phyloP scores from a whole-genome alignment of 1,140 invertebrate genomes.

The Drosophila quadrilineata region DNA sequence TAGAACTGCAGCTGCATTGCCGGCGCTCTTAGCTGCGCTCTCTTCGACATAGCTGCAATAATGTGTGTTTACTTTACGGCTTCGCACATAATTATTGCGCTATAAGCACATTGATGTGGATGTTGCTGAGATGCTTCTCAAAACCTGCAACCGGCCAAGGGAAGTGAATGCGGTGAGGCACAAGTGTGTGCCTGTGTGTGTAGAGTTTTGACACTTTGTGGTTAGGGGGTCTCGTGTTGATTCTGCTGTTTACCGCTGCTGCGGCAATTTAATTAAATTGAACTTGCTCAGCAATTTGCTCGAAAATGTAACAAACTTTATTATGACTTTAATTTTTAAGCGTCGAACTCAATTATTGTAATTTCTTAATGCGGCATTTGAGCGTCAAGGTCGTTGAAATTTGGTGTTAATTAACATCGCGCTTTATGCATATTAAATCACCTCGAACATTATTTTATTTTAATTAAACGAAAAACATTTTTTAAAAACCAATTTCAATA shows the following conservation, averaged over 20 bases:
- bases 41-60: conserved; percentile 26
- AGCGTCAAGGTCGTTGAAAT: no score
- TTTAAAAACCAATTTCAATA: background rate
- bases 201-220: background rate
- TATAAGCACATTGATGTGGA: conserved; percentile 59
- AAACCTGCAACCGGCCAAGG: conserved; percentile 15
- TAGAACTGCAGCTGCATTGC: conserved; percentile 20
- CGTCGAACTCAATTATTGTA: background rate
- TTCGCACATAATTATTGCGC: conserved; percentile 59
- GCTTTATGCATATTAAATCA: background rate
- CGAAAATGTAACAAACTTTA: background rate
- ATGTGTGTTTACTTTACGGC: conserved; percentile 51
- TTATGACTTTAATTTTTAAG: no score
- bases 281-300: conserved; percentile 23
- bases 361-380: background rate
- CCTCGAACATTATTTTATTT: no score
- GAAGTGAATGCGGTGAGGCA: conserved; percentile 16
- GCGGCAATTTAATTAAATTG: conserved; percentile 57
- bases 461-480: background rate
- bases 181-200: background rate
- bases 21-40: background rate
- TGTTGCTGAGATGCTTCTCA: conserved; percentile 10
- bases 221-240: conserved; percentile 30
- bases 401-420: background rate
- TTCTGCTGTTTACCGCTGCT: conserved; percentile 21